A percentile compares a stretch with the other conserved stretches of the same genome.
phyloP scores from a whole-genome alignment of 2,797 vertebrate species.

The Alca torda region DNA sequence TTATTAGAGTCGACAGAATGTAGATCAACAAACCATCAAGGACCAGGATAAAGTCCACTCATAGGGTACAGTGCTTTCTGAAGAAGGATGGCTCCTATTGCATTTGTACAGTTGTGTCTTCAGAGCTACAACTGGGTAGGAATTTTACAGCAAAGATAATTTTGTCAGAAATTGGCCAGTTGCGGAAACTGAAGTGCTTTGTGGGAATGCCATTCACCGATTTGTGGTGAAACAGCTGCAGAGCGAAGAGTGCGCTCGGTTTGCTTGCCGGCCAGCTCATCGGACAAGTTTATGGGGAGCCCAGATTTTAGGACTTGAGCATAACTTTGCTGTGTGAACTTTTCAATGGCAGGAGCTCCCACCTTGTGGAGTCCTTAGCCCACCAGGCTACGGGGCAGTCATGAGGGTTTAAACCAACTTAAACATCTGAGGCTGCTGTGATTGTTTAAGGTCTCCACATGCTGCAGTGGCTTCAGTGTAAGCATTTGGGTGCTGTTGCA shows the following conservation, averaged over 20 bases:
- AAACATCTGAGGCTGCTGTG: not conserved
- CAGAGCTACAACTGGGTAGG: not conserved
- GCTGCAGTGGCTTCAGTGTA: not conserved
- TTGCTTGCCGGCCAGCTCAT: not conserved
- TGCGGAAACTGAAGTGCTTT: not conserved
- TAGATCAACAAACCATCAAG: not conserved
- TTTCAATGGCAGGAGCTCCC: not conserved
- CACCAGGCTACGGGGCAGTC: not conserved
- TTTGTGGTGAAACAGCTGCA: not conserved
- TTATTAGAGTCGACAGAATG: not conserved
- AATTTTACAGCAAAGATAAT: not conserved
- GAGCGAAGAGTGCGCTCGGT: rapidly evolving
- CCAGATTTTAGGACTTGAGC: not conserved
- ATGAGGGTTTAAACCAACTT: not conserved
- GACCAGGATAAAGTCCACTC: not conserved
- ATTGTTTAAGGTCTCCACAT: not conserved
- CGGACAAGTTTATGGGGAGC: rapidly evolving
- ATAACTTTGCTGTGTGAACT: not conserved
- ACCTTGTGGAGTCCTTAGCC: not conserved
- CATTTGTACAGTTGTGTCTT: not conserved
- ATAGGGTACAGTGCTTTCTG: rapidly evolving
- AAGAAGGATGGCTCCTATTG: rapidly evolving
- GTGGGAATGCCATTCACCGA: not conserved
- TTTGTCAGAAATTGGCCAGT: not conserved
- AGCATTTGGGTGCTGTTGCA: not conserved